Evolutionary conservation across 2,797 vertebrate species (phyloP), one percentile per base, ranked within the genome.

Genomic region (Syngnathus rostellatus): DNA sequence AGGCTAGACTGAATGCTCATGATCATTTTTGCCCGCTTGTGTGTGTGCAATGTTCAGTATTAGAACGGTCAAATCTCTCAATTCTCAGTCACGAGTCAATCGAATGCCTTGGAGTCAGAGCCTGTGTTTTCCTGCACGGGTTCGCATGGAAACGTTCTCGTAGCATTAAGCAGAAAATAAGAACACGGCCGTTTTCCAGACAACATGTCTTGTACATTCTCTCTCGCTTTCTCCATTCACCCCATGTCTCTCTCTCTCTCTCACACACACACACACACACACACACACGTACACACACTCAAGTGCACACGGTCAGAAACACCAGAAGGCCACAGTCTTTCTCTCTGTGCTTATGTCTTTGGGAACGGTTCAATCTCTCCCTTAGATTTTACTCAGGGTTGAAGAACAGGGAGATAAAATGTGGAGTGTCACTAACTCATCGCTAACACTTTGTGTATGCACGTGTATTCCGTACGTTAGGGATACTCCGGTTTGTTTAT

Each of bases 311-410:
- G 70, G 11, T 64, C 71, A 75, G 51, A 77, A 69, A 67, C 54
- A 63, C n/a, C 73, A 68, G 68, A 67, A 39, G 55, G 77, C 85
- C 80, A 80, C 83, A 85, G 69, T 73, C 82, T 84, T 82, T 89
- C 85, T 89, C 86, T 83, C 81, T 84, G 82, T 83, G 82, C 81
- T 88, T 85, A 85, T 83, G 83, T 89, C 87, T 90, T 86, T 77
- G 86, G 87, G 83, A 89, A 86, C 69, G 75, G 81, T 88, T 86
- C 87, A 87, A 88, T 83, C 89, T 90, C 87, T 90, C 88, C 88
- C 89, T 89, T 85, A 88, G 90, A 90, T 89, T 90, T 89, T 89
- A 91, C 91, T 93, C 91, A 93, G 92, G 92, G 90, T 92, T 90
- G 85, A 90, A 90, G 88, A 90, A 87, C 82, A 83, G 88, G 81